phyloP scores from a whole-genome alignment of 2,888 invertebrate genomes.

The Drosophila lacicola region DNA sequence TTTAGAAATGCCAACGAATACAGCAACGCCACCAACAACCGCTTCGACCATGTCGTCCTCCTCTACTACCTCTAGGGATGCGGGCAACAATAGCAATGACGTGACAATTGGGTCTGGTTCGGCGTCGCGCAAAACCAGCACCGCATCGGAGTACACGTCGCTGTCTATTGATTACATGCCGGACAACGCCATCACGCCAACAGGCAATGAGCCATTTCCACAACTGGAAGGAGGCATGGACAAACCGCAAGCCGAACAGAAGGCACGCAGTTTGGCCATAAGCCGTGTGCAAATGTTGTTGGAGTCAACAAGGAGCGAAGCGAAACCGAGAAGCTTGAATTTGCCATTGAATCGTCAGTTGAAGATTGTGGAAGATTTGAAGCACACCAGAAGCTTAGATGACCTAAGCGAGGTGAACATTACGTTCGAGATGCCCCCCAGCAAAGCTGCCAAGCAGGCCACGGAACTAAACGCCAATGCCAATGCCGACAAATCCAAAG shows the following conservation, averaged over 20 bases:
- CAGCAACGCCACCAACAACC: slow-evolving; percentile 67
- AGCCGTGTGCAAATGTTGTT: slow-evolving; percentile 62
- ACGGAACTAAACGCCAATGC: slow-evolving; percentile 11
- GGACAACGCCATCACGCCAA: slow-evolving; percentile 86
- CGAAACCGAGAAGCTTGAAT: slow-evolving; percentile 74
- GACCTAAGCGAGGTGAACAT: slow-evolving; percentile 72
- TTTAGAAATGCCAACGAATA: slow-evolving; percentile 52
- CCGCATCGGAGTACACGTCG: slow-evolving; percentile 86
- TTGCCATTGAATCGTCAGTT: slow-evolving; percentile 78
- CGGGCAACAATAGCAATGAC: slow-evolving; percentile 73
- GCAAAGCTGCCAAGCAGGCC: slow-evolving; percentile 42
- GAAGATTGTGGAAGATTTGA: slow-evolving; percentile 69
- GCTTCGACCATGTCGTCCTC: slow-evolving; percentile 78
- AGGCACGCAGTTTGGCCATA: slow-evolving; percentile 56
- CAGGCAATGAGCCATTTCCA: slow-evolving; percentile 59
- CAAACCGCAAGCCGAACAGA: slow-evolving; percentile 43
- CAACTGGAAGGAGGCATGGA: slow-evolving; percentile 43
- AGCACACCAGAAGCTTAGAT: slow-evolving; percentile 73
- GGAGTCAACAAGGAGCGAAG: slow-evolving; percentile 61
- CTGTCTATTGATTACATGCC: slow-evolving; percentile 86
- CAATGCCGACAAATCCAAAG: slow-evolving; percentile 59
- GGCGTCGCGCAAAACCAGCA: slow-evolving; percentile 87
- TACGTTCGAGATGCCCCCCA: slow-evolving; percentile 72
- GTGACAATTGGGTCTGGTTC: slow-evolving; percentile 80
- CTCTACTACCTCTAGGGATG: slow-evolving; percentile 74